A percentile compares a stretch with the other conserved stretches of the same genome.
phyloP scores from a whole-genome alignment of 1,140 invertebrate genomes.

The Triops longicaudatus region DNA sequence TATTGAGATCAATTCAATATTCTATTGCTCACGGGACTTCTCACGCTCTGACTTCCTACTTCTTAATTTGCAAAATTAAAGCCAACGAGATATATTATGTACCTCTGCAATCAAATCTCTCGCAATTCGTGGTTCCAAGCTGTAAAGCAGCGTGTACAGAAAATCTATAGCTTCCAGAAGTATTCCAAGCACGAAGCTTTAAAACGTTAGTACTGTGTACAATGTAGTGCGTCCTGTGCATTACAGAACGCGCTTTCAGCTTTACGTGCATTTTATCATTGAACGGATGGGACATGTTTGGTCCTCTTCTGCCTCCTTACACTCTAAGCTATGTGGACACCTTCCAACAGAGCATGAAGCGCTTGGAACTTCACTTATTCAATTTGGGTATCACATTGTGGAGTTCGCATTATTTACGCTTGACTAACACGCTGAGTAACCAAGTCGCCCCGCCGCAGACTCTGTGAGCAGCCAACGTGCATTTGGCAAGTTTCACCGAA shows the following conservation, averaged over 20 bases:
- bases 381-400: constrained; percentile 52
- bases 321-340: constrained; percentile 34
- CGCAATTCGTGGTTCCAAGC: constrained; percentile 47
- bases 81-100: constrained; percentile 45
- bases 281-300: constrained; percentile 48
- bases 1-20: too few species aligned
- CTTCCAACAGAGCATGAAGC: constrained; percentile 36
- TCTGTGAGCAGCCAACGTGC: constrained; percentile 43
- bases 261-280: too few species aligned
- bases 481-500: constrained; percentile 41
- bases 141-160: constrained; percentile 50
- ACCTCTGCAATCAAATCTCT: constrained; percentile 52
- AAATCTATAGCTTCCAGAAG: constrained; percentile 39
- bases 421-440: constrained; percentile 47
- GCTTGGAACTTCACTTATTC: constrained; percentile 47
- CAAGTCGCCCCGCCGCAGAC: constrained; percentile 34
- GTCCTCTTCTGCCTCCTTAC: constrained; percentile 39
- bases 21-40: constrained; percentile 48
- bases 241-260: not conserved
- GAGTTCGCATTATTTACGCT: constrained; percentile 49
- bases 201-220: too few species aligned
- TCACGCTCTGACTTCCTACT: constrained; percentile 50
- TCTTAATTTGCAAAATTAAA: constrained; percentile 50
- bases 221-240: too few species aligned
- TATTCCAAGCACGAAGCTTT: constrained; percentile 42